A percentile compares a stretch with the other conserved stretches of the same genome.
phyloP scores from a whole-genome alignment of 2,797 vertebrate genomes.

The Ptychobarbus kaznakovi region DNA sequence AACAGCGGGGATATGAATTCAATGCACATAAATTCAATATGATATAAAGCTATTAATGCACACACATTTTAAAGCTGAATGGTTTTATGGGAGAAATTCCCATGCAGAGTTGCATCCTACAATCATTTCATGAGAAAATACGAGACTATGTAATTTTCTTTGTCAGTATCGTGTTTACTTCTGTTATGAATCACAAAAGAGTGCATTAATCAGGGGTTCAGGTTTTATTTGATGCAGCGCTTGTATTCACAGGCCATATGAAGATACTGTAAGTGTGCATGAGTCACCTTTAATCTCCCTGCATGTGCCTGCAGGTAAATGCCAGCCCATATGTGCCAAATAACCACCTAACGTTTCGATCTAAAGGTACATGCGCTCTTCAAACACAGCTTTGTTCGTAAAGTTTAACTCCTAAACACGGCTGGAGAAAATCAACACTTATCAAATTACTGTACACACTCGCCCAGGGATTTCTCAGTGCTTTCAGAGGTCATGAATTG shows the following conservation, averaged over 20 bases:
- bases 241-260: conserved; percentile 49
- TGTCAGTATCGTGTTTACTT: conserved; percentile 8
- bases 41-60: background rate
- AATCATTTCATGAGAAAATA: background rate
- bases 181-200: conserved; percentile 9
- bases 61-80: background rate
- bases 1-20: background rate
- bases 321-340: conserved; percentile 52
- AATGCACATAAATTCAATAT: background rate
- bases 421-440: conserved; percentile 17
- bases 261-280: conserved; percentile 51
- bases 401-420: conserved; percentile 13
- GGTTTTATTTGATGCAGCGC: conserved; percentile 5
- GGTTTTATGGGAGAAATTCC: background rate
- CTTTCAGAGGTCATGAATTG: background rate
- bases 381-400: conserved; percentile 29
- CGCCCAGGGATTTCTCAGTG: conserved; percentile 2
- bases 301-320: conserved; percentile 54
- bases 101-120: background rate
- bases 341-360: conserved; percentile 28
- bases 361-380: conserved; percentile 19
- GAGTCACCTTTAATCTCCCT: conserved; percentile 58
- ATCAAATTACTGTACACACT: conserved; percentile 35
- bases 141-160: background rate
- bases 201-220: conserved; percentile 23